Evolutionary conservation across 2,113 vertebrate genomes (phyloP), one percentile per base, ranked within the genome.

Genomic region (Carlito syrichta): DNA sequence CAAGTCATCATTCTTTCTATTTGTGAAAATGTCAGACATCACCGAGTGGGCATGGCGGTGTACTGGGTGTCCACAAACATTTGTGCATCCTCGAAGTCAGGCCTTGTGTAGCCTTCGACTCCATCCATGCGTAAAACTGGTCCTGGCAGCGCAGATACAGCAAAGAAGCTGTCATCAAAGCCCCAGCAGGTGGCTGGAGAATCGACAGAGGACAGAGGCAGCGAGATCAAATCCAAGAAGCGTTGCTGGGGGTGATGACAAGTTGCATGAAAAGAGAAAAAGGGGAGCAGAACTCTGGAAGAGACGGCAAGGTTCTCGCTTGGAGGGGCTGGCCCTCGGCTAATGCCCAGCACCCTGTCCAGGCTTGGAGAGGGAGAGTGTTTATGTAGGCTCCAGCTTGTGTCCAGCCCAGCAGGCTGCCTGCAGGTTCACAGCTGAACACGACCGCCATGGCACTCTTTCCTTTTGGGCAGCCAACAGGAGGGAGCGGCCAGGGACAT

Each of bases 401-500:
- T 52, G 91, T 79, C 92, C 77, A 38, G 78, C 96, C 96, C 97
- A 68, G 86, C 86, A 91, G 93, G 58, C 97, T 92, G 97, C 89
- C 93, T 96, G 93, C 93, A 82, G 96, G 95, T 87, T 97, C 88
- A 89, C 76, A 96, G 83, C 95, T 95, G 97, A 96, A 83, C 91
- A 84, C 96, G 56, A 79, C 86, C 62, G 71, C 83, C 86, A 14
- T 90, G 96, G 89, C 74, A 82, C 50, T 79, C 17, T 71, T 79
- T 45, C 68, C 73, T 87, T 60, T 8, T 27, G 63, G 32, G 58
- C 6, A 9, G 95, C 97, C 97, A 97, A 58, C 14, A 68, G 63
- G 69, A 89, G 27, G 83, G 91, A 71, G 69, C 0, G 2, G 96
- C 97, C 96, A 96, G 97, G 79, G 83, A 87, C 20, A 6, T 32